Evolutionary conservation across 2,113 vertebrate genomes (phyloP).

Genomic region (Accipiter virgatus): DNA sequence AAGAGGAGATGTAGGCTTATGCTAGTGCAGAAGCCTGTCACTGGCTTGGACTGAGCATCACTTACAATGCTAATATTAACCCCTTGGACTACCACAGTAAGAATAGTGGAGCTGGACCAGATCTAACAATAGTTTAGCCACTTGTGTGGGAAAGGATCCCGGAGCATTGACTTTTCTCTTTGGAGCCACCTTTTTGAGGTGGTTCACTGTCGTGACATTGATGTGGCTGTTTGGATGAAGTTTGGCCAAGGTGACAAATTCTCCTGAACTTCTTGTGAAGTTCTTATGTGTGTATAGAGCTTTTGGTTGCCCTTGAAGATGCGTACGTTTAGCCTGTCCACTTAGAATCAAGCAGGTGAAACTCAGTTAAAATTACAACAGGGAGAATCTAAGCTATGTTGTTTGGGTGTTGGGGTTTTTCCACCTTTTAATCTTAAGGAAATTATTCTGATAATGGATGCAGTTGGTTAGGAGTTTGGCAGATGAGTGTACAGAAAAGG

Average conservation of each 20-base stretch:
- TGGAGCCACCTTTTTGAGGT: neutral
- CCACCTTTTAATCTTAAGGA: neutral
- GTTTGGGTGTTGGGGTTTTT: neutral
- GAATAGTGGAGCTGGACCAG: neutral
- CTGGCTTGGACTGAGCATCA: neutral
- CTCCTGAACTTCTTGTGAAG: neutral
- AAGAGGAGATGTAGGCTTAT: neutral
- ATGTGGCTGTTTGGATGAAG: neutral
- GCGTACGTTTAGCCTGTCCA: neutral
- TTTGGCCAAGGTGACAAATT: neutral
- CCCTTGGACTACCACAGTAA: neutral
- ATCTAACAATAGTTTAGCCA: neutral
- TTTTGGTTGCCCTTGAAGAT: neutral
- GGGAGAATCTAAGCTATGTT: neutral
- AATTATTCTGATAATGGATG: constrained; percentile 10
- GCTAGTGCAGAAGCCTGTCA: neutral
- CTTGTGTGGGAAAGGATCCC: neutral
- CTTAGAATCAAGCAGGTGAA: neutral
- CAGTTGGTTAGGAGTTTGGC: neutral
- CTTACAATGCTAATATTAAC: neutral
- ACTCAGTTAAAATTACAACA: neutral
- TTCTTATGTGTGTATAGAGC: neutral
- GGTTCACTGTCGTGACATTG: neutral
- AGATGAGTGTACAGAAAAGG: neutral
- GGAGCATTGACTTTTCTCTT: neutral